Percentiles rank a stretch among this genome's conserved stretches.
Conservation (phyloP, 2,888 invertebrate species). For the Cephus spinipes region DNA sequence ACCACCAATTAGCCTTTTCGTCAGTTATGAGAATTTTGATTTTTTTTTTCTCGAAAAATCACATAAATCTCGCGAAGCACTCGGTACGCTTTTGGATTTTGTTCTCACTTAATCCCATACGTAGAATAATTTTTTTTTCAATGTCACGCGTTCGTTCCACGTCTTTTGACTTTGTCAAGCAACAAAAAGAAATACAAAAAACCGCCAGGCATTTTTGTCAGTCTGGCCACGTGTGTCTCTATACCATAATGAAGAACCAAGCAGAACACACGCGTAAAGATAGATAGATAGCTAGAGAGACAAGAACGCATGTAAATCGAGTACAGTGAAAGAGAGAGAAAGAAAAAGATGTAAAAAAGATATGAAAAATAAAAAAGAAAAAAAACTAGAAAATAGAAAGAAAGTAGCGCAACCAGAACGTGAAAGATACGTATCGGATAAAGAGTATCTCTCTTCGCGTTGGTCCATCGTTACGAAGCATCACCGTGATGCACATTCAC, state of each 20-base stretch:
- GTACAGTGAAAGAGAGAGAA: neutral
- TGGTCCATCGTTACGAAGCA: conserved; percentile 11
- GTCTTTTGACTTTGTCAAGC: neutral
- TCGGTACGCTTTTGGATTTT: neutral
- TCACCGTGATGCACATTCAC: conserved; percentile 11
- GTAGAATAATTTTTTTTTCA: neutral
- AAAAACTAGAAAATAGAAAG: neutral
- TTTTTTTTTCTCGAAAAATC: neutral
- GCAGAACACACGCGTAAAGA: neutral
- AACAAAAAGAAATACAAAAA: neutral
- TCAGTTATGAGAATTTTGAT: neutral
- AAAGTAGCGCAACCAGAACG: neutral
- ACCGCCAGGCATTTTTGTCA: conserved; percentile 49
- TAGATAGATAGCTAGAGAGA: neutral
- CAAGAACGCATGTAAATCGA: neutral
- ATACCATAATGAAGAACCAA: neutral
- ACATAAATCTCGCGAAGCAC: neutral
- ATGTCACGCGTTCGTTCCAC: neutral
- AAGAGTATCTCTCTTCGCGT: conserved; percentile 16
- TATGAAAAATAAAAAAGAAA: neutral
- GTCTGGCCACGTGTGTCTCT: conserved; percentile 59
- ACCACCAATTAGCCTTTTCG: neutral
- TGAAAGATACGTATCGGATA: neutral
- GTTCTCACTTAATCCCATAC: neutral
- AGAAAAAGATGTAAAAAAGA: neutral